Conservation (phyloP, 1,140 invertebrate species). For the Sarcophaga peregrina region DNA sequence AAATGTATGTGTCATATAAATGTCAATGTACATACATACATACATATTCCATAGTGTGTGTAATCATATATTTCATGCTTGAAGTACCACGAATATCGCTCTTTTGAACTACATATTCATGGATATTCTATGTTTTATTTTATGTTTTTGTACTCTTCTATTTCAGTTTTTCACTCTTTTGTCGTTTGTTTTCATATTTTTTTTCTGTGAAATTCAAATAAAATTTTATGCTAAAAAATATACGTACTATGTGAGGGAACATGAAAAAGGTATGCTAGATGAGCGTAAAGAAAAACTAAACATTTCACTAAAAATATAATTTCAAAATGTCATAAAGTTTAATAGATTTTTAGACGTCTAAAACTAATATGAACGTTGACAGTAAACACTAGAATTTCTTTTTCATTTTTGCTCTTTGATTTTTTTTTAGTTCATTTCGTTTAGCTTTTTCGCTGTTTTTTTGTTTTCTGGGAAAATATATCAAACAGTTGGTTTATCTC, state of each 20-base stretch:
- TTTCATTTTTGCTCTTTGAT: too few species aligned
- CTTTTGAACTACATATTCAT: neutral
- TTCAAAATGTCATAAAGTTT: slow-evolving; percentile 19
- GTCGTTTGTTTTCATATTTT: neutral
- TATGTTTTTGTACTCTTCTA: neutral
- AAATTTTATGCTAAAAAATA: neutral
- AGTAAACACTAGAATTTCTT: neutral
- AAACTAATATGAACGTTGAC: slow-evolving; percentile 15
- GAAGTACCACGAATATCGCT: neutral
- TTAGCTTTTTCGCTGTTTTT: too few species aligned
- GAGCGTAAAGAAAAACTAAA: too few species aligned
- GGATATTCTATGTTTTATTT: neutral
- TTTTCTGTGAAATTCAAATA: neutral
- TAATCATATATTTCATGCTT: slow-evolving; percentile 19
- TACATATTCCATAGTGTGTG: too few species aligned
- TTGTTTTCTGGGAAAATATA: too few species aligned
- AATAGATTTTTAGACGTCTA: neutral
- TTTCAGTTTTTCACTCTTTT: neutral
- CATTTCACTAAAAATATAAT: neutral
- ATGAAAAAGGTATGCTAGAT: too few species aligned
- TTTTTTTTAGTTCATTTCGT: too few species aligned
- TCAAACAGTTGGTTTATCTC: too few species aligned
- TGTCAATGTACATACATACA: neutral
- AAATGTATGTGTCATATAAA: neutral
- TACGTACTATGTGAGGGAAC: too few species aligned